Evolutionary conservation across 2,888 invertebrate genomes (phyloP).

Genomic region (Lumbricus terrestris): DNA sequence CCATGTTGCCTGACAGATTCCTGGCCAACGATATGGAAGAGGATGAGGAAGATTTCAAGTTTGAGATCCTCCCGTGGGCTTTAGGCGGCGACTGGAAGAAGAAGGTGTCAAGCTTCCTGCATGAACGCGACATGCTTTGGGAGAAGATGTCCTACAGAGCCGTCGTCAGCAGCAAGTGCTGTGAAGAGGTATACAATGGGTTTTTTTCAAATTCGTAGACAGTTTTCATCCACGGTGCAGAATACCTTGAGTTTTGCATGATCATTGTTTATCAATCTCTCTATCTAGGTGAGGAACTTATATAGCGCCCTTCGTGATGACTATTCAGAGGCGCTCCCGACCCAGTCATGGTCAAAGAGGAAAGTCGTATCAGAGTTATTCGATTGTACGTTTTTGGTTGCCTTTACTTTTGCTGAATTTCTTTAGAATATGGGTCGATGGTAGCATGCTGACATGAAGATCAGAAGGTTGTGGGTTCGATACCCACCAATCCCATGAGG

Average conservation of each 20-base stretch:
- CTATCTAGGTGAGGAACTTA: too few relatives aligned
- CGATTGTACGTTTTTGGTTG: too few relatives aligned
- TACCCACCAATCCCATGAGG: too few relatives aligned
- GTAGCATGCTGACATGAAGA: too few relatives aligned
- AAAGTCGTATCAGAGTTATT: too few relatives aligned
- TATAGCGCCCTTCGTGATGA: too few relatives aligned
- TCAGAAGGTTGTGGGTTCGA: too few relatives aligned
- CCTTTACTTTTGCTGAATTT: too few relatives aligned
- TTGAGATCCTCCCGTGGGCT: constrained; percentile 62
- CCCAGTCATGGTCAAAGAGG: too few relatives aligned
- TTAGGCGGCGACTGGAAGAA: constrained; percentile 56
- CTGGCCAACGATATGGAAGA: constrained; percentile 67
- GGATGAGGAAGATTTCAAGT: constrained; percentile 64
- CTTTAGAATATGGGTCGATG: too few relatives aligned
- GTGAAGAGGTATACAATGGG: constrained; percentile 62
- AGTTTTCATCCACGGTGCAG: neutral
- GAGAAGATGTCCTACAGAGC: constrained; percentile 61
- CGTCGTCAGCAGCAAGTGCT: constrained; percentile 62
- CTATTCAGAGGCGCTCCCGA: too few relatives aligned
- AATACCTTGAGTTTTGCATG: neutral
- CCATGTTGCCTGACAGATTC: constrained; percentile 56
- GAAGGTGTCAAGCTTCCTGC: constrained; percentile 50
- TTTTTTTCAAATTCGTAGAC: neutral
- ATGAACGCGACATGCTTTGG: constrained; percentile 58
- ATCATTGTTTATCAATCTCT: too few relatives aligned